Percentiles rank a stretch among this genome's conserved stretches.
These are phyloP conservation scores for Labrus mixtus DNA, from an alignment of 2,113 vertebrate genomes.

Conservation along the genomic window DNA sequence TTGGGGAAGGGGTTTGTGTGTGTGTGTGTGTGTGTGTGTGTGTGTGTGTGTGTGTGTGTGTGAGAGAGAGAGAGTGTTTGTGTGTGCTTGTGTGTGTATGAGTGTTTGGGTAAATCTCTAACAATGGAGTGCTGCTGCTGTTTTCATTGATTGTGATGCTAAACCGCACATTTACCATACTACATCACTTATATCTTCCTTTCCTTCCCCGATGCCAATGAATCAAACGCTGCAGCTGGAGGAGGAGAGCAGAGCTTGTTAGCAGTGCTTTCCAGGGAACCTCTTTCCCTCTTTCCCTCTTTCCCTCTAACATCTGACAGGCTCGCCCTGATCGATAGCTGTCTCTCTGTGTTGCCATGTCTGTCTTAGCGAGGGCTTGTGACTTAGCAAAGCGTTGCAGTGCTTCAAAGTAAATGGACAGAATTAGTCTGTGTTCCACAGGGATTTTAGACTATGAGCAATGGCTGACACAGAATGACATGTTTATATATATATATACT, in stretches of 20 bases:
- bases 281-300: conserved; percentile 63
- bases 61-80: too few species aligned
- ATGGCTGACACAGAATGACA: conserved; percentile 54
- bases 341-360: conserved; percentile 56
- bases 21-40: conserved; percentile 3
- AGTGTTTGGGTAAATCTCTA: conserved; percentile 20
- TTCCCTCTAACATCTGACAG: conserved; percentile 67
- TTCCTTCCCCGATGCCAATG: conserved; percentile 50
- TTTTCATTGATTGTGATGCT: conserved; percentile 77
- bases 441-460: conserved; percentile 55
- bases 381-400: conserved; percentile 54
- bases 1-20: conserved; percentile 6
- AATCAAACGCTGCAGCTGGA: conserved; percentile 71
- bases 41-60: conserved; percentile 20
- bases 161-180: conserved; percentile 70
- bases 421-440: conserved; percentile 55
- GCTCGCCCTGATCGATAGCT: conserved; percentile 72
- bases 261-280: conserved; percentile 69
- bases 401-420: conserved; percentile 63
- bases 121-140: conserved; percentile 44
- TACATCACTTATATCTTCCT: conserved; percentile 55
- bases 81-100: conserved; percentile 3
- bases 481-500: conserved; percentile 13
- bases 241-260: conserved; percentile 67
- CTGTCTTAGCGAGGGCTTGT: conserved; percentile 45